Base-by-base conservation (phyloP, 2,113 vertebrate species). In the Centropus bengalensis region DNA sequence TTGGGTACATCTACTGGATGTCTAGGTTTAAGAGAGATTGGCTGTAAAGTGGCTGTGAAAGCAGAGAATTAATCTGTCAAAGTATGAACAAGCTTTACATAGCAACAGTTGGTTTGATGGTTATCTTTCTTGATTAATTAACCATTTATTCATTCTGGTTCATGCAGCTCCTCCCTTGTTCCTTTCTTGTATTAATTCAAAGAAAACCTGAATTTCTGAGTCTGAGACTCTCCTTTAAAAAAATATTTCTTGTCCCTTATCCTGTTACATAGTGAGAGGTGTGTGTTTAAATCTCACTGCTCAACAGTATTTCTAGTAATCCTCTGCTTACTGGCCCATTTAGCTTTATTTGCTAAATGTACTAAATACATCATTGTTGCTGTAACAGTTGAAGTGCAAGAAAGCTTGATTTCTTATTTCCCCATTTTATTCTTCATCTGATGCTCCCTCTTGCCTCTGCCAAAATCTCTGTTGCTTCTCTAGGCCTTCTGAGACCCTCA, bases 371-470 rank as follows among this genome's bases (percentile, higher is more conserved):
- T n/a, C 6, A n/a, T 38, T 81, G 33, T n/a, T 89, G 54, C 62
- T 79, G 47, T 9, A 88, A 78, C 38, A 63, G 52, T 38, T 49
- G 32, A 26, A 10, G 22, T 54, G 20, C 14, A 66, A 82, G 64
- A 22, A 74, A 70, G 23, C 84, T 66, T 15, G 19, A 24, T 17
- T 67, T 68, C 58, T 76, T 51, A 47, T 62, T 82, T 70, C 15
- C 17, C 10, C 1, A 0, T 55, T 85, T 88, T 78, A 49, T 21
- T 71, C 47, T 70, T 73, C 73, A 17, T 55, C 56, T 89, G 54
- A 36, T 32, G n/a, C 3, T 5, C 10, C 1, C 2, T 17, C 60
- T 14, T 12, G 47, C 21, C 14, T 27, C 15, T 4, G 8, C 19
- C 36, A 28, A 0, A 59, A 30, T 17, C 33, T 79, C 28, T 44